phyloP scores from a whole-genome alignment of 2,113 vertebrate genomes.

The Willisornis vidua region DNA sequence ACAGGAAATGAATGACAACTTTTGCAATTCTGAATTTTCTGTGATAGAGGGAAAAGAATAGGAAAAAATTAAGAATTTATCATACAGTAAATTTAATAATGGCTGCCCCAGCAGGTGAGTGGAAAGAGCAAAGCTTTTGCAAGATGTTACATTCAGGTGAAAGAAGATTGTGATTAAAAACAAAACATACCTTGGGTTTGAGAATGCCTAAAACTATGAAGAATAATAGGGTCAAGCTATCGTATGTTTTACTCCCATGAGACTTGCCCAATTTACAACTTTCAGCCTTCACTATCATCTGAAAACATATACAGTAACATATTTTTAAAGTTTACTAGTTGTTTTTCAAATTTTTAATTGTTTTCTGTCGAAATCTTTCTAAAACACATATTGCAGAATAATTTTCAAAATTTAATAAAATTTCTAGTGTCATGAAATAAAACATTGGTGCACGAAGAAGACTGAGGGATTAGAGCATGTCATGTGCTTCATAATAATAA shows the following conservation, averaged over 20 bases:
- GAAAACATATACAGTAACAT: neutral
- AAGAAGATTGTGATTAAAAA: neutral
- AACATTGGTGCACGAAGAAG: neutral
- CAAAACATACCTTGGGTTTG: neutral
- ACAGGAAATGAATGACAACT: neutral
- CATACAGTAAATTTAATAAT: conserved; percentile 23
- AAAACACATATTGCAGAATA: neutral
- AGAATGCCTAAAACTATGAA: neutral
- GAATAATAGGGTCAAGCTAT: neutral
- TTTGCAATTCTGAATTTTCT: neutral
- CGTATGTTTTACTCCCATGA: neutral
- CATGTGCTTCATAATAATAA: neutral
- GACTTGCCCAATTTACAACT: neutral
- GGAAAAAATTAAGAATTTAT: neutral
- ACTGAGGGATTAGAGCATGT: neutral
- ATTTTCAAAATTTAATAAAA: neutral
- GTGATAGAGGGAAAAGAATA: neutral
- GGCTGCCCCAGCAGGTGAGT: neutral
- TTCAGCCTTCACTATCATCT: neutral
- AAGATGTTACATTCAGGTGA: neutral
- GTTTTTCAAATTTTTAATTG: neutral
- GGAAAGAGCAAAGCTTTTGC: neutral
- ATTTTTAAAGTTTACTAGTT: neutral
- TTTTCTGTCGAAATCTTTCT: neutral
- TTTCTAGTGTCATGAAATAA: neutral